Evolutionary conservation across 1,140 invertebrate species (phyloP), one percentile per base, ranked within the genome.

Genomic region (Drosophila pseudoobscura): DNA sequence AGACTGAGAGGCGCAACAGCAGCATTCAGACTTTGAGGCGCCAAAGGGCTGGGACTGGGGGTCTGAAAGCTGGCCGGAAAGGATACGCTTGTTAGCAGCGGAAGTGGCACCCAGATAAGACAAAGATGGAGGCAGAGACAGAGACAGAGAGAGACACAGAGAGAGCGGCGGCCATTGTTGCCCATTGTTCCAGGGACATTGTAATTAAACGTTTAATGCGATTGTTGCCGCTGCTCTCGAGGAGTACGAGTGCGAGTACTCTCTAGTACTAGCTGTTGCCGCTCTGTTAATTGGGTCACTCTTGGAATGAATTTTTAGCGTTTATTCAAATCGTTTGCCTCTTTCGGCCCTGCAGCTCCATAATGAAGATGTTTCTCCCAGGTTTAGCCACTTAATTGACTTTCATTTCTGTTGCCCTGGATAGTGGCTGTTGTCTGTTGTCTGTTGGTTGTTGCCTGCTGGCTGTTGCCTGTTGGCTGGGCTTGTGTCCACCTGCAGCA

Each of bases 31-130:
- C 75, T 54, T 50, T 55, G 58, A 58, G 62, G 47, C 65, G 58
- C 56, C 57, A 72, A 53, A 75, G 61, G 15, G 54, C 39, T 45
- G 41, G 41, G 7, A 44, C 15, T 31, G 29, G 29, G 24, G 4
- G 24, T 5, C 45, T 35, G 35, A 39, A 39, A 39, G 35, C 47
- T 71, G 60, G 61, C 61, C 60, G 70, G 65, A 78, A 80, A 82
- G 82, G 83, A 88, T 88, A 75, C 47, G 83, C 82, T 87, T 88
- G 82, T 87, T 87, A 88, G 75, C 65, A 69, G 52, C 78, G 82
- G 78, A 87, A 88, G 82, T 77, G 61, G 61, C 65, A 63, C 51
- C 56, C 55, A 65, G 71, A 58, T 74, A 74, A 57, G 60, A 57
- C 51, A 31, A 43, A 9, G 26, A 52, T 9, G 8, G 41, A 31